Conservation (phyloP, 2,113 vertebrate species). For the Pseudorhombus dupliciocellatus region DNA sequence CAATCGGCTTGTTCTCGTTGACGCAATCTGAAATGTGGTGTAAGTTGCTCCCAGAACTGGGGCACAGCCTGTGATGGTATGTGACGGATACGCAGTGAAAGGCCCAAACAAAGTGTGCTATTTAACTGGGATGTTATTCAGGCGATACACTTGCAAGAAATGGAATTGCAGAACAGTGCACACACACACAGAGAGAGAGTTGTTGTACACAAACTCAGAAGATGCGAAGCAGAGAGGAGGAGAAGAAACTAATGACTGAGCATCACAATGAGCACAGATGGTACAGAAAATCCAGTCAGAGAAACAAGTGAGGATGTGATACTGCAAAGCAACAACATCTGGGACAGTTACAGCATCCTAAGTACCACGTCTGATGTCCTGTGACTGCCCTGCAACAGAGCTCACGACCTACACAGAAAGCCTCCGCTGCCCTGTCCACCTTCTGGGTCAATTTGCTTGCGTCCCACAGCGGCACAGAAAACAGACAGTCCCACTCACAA, state of each 20-base stretch:
- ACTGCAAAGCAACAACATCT: constrained; percentile 30
- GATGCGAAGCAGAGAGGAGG: constrained; percentile 36
- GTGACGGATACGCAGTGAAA: constrained; percentile 23
- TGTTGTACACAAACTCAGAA: constrained; percentile 20
- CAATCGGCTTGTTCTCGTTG: neutral
- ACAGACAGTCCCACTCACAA: constrained; percentile 8
- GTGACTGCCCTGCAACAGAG: constrained; percentile 7
- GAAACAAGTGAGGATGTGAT: constrained; percentile 13
- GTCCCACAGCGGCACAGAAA: constrained; percentile 35
- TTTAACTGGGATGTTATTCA: neutral
- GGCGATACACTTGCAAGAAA: neutral
- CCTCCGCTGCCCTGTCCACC: constrained; percentile 4
- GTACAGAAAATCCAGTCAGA: constrained; percentile 25
- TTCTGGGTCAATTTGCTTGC: neutral
- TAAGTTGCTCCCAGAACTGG: constrained; percentile 45
- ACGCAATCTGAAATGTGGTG: constrained; percentile 36
- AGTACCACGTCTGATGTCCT: constrained; percentile 2
- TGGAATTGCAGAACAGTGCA: neutral
- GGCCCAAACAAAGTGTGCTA: constrained; percentile 27
- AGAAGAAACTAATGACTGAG: constrained; percentile 50
- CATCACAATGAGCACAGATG: constrained; percentile 55
- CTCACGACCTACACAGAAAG: constrained; percentile 20
- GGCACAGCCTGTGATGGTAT: constrained; percentile 17
- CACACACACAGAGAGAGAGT: neutral
- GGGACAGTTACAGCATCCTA: constrained; percentile 10